Evolutionary conservation across 2,113 vertebrate genomes (phyloP).

Genomic region (Oostethus manadensis): DNA sequence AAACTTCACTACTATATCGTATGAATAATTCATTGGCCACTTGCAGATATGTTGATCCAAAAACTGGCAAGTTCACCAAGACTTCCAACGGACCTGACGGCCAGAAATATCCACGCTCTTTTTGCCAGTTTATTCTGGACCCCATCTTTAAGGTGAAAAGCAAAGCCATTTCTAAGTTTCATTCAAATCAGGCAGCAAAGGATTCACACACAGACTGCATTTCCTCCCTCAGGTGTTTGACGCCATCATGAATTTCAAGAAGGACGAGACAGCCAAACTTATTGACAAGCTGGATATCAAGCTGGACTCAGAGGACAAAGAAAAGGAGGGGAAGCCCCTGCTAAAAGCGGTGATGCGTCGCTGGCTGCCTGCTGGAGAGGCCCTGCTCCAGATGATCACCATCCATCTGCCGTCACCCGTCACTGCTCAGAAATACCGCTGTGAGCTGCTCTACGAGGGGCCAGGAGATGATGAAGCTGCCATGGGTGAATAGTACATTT

Average conservation of each 20-base stretch:
- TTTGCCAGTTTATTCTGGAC: conserved; percentile 89
- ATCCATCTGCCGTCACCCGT: conserved; percentile 94
- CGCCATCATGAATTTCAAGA: conserved; percentile 93
- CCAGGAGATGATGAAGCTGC: conserved; percentile 90
- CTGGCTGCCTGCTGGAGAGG: conserved; percentile 92
- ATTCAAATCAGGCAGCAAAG: not conserved
- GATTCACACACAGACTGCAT: not conserved
- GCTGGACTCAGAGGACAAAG: conserved; percentile 84
- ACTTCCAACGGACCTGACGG: conserved; percentile 77
- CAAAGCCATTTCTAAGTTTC: not conserved
- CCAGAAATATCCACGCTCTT: conserved; percentile 87
- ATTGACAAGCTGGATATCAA: conserved; percentile 91
- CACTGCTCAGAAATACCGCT: conserved; percentile 92
- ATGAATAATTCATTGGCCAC: not conserved
- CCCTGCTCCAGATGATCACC: conserved; percentile 95
- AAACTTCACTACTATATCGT: too few species aligned
- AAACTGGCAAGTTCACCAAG: conserved; percentile 88
- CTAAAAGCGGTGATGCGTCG: conserved; percentile 95
- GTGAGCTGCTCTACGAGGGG: conserved; percentile 93
- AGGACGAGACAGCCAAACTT: conserved; percentile 85
- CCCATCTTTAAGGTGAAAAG: conserved; percentile 90
- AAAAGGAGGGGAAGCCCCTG: conserved; percentile 89
- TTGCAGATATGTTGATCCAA: conserved; percentile 85
- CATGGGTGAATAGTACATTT: conserved; percentile 76
- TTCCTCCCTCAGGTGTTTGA: conserved; percentile 78